These are phyloP conservation scores for Macrotrachela quadricornifera DNA, from an alignment of 1,140 invertebrate species.

Conservation along the genomic window DNA sequence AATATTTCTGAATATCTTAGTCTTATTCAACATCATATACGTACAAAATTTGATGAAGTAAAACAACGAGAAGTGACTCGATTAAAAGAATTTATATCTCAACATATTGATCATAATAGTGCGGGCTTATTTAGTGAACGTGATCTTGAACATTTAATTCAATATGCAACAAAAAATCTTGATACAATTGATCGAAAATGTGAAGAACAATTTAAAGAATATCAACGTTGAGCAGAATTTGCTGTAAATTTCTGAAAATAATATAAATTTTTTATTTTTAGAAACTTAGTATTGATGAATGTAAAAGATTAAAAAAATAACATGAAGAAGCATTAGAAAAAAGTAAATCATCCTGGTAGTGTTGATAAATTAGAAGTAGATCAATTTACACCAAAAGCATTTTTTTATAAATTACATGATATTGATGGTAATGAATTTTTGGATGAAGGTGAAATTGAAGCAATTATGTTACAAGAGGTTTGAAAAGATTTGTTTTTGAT, in stretches of 20 bases:
- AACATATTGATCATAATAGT: background rate
- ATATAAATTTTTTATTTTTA: slow-evolving; percentile 6
- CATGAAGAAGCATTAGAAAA: slow-evolving; percentile 44
- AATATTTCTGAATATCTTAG: slow-evolving; percentile 73
- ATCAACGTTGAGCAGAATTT: slow-evolving; percentile 51
- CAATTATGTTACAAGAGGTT: no score
- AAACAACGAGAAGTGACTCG: slow-evolving; percentile 65
- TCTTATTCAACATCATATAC: slow-evolving; percentile 61
- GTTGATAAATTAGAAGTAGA: slow-evolving; percentile 76
- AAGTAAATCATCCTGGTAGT: slow-evolving; percentile 53
- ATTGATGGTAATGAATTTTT: slow-evolving; percentile 8
- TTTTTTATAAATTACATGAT: slow-evolving; percentile 87
- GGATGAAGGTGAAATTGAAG: no score
- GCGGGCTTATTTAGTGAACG: slow-evolving; percentile 69
- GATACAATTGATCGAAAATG: slow-evolving; percentile 60
- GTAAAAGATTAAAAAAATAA: slow-evolving; percentile 44
- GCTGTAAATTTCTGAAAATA: no score
- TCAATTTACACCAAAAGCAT: slow-evolving; percentile 83
- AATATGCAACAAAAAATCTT: slow-evolving; percentile 55
- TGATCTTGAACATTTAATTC: slow-evolving; percentile 74
- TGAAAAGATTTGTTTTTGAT: no score
- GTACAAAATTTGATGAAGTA: slow-evolving; percentile 69
- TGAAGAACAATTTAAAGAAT: slow-evolving; percentile 72
- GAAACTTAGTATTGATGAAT: slow-evolving; percentile 38
- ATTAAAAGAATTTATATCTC: slow-evolving; percentile 30